phyloP scores from a whole-genome alignment of 2,888 invertebrate species.

The Chorisops tibialis region DNA sequence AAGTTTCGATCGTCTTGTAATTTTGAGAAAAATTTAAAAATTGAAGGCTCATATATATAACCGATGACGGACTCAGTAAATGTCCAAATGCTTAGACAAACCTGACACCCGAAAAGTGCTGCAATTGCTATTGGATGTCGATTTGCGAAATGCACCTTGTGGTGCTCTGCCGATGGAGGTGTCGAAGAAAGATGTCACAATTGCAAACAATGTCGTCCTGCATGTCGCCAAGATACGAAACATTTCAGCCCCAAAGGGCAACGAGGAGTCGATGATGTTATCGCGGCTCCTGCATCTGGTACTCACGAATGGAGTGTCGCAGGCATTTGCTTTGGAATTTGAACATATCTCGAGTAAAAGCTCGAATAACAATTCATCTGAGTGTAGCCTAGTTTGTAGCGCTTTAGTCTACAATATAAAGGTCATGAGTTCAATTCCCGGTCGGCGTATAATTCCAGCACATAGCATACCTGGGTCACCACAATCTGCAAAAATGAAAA shows the following conservation, averaged over 20 bases:
- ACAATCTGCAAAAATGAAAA: no score
- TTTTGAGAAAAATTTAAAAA: no score
- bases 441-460: no score
- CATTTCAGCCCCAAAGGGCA: conserved; percentile 84
- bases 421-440: no score
- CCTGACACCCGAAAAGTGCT: conserved; percentile 62
- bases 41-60: conserved; percentile 72
- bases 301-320: conserved; percentile 79
- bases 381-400: no score
- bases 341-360: conserved; percentile 67
- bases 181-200: conserved; percentile 55
- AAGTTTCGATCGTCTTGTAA: no score
- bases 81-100: conserved; percentile 63
- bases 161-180: conserved; percentile 68
- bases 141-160: conserved; percentile 78
- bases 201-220: conserved; percentile 65
- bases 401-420: no score
- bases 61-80: conserved; percentile 66
- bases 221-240: conserved; percentile 87
- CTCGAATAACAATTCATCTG: no score
- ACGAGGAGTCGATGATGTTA: conserved; percentile 77
- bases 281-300: conserved; percentile 81
- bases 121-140: conserved; percentile 67
- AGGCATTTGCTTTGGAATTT: conserved; percentile 74
- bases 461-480: no score